Percentiles rank a stretch among this genome's conserved stretches.
These are phyloP conservation scores for Cyprinus carpio DNA, from an alignment of 2,113 vertebrate genomes.

Conservation along the genomic window DNA sequence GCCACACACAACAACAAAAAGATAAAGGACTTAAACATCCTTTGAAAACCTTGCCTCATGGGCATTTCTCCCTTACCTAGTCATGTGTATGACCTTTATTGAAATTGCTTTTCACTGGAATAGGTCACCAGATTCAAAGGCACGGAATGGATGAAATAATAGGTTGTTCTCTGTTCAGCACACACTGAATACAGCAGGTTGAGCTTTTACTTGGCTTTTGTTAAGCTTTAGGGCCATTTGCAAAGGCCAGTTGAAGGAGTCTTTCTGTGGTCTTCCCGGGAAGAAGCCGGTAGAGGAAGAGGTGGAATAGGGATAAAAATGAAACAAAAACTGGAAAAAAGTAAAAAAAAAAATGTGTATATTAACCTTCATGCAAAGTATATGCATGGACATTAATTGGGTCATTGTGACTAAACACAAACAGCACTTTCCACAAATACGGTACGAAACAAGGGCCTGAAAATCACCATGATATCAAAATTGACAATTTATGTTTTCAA, in stretches of 20 bases:
- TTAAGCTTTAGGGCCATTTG: conserved; percentile 36
- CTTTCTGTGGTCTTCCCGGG: background rate
- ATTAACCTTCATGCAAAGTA: background rate
- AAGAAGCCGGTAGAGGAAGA: background rate
- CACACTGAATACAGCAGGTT: conserved; percentile 28
- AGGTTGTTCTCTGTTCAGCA: conserved; percentile 42
- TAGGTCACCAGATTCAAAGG: conserved; percentile 51
- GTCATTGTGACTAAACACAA: background rate
- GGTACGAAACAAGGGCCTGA: background rate
- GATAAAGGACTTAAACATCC: conserved; percentile 37
- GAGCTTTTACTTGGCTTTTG: conserved; percentile 47
- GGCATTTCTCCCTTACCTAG: conserved; percentile 39
- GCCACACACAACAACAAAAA: conserved; percentile 25
- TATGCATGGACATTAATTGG: background rate
- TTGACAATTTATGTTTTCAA: background rate
- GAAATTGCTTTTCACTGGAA: conserved; percentile 59
- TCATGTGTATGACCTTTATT: conserved; percentile 56
- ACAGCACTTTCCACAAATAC: background rate
- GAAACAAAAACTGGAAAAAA: background rate
- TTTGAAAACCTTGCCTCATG: conserved; percentile 32
- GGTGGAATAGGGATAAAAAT: background rate
- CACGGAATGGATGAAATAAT: conserved; percentile 27
- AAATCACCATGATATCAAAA: background rate
- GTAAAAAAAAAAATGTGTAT: too few species aligned
- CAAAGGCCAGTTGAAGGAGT: conserved; percentile 31